Evolutionary conservation across 2,888 invertebrate species (phyloP).

Genomic region (Machimus rusticus): DNA sequence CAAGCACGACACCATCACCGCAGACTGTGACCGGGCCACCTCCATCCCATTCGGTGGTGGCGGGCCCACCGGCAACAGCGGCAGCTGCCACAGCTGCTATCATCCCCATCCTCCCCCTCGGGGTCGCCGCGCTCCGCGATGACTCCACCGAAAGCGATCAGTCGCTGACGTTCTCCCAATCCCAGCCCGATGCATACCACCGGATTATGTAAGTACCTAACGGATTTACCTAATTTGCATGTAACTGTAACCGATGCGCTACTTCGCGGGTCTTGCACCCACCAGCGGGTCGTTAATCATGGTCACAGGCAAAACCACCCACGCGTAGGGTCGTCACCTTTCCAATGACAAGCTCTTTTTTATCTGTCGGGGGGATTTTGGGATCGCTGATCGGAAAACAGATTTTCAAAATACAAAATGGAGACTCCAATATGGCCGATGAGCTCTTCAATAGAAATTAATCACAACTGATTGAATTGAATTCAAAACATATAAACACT

Average conservation of each 20-base stretch:
- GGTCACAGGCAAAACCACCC: no score
- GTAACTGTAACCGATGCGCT: background rate
- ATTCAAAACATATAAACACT: no score
- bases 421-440: no score
- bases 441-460: no score
- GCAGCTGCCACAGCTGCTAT: constrained; percentile 64
- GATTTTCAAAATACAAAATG: no score
- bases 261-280: background rate
- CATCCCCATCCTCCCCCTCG: constrained; percentile 62
- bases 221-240: background rate
- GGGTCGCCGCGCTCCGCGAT: constrained; percentile 63
- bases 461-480: no score
- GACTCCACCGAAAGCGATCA: constrained; percentile 64
- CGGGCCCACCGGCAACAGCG: constrained; percentile 63
- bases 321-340: no score
- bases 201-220: constrained; percentile 60
- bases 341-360: no score
- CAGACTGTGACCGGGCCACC: constrained; percentile 57
- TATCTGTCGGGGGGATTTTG: no score
- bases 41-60: constrained; percentile 59
- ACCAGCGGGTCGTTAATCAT: background rate
- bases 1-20: constrained; percentile 62
- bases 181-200: constrained; percentile 62
- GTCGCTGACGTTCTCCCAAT: constrained; percentile 62
- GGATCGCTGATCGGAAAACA: no score